Evolutionary conservation across 2,113 vertebrate genomes (phyloP).

Genomic region (Pelobates fuscus): DNA sequence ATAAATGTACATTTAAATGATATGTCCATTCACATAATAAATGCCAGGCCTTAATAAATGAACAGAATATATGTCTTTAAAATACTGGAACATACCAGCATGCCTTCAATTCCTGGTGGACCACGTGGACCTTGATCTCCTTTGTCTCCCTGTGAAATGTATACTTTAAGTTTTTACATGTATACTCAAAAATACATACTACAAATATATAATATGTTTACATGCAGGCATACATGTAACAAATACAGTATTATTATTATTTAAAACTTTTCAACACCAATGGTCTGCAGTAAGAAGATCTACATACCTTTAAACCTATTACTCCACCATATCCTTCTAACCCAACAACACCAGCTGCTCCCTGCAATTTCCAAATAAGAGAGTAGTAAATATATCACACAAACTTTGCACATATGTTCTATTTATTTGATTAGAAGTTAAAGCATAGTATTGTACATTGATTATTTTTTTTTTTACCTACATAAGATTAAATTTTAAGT

Average conservation of each 20-base stretch:
- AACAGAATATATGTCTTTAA: no score
- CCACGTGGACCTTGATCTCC: constrained; percentile 62
- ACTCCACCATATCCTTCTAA: constrained; percentile 56
- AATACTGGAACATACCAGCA: constrained; percentile 56
- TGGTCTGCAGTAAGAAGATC: not conserved
- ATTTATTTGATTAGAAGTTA: no score
- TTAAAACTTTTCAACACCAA: no score
- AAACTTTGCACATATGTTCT: no score
- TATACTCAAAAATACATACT: not conserved
- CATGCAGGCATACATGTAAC: no score
- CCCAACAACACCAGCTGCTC: constrained; percentile 59
- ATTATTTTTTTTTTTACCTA: no score
- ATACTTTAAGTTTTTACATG: not conserved
- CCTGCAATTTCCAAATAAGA: constrained; percentile 52
- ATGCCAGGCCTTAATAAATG: no score
- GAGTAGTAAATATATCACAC: not conserved
- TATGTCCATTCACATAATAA: no score
- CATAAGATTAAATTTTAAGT: no score
- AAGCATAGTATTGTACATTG: not conserved
- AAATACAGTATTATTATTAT: no score
- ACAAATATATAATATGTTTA: not conserved
- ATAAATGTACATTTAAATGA: no score
- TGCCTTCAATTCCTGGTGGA: constrained; percentile 58
- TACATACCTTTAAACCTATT: constrained; percentile 64
- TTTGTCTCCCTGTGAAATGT: constrained; percentile 60